Conservation (phyloP, 2,888 invertebrate genomes). For the Hemaris fuciformis region DNA sequence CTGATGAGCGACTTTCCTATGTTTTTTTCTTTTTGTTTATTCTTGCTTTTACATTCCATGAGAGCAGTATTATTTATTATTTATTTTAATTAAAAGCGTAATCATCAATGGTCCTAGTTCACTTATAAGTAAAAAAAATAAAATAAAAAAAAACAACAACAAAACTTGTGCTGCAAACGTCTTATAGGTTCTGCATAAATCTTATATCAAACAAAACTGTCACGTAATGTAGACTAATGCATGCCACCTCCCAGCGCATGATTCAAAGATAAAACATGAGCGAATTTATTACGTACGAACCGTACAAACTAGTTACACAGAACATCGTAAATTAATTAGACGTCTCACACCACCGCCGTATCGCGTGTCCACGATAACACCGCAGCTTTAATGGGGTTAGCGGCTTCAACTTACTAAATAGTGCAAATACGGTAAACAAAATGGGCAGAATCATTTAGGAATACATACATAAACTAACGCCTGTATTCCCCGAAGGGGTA, state of each 20-base stretch:
- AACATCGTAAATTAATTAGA: constrained; percentile 7
- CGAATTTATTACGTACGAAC: constrained; percentile 1
- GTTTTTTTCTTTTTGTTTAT: too few relatives aligned
- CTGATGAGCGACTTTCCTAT: too few relatives aligned
- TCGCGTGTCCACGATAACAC: neutral
- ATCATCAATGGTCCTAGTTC: too few relatives aligned
- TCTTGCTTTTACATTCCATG: too few relatives aligned
- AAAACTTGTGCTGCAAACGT: too few relatives aligned
- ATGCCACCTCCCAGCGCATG: neutral
- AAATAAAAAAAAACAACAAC: too few relatives aligned
- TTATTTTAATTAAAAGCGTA: too few relatives aligned
- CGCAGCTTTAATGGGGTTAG: neutral
- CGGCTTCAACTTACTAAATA: neutral
- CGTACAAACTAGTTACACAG: neutral
- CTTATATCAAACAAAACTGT: neutral
- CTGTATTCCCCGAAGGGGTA: too few relatives aligned
- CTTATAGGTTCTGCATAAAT: neutral
- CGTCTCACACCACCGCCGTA: neutral
- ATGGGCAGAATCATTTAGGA: neutral
- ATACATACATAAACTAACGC: too few relatives aligned
- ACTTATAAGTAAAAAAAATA: too few relatives aligned
- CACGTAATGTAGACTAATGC: neutral
- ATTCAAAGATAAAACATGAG: constrained; percentile 1
- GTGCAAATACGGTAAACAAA: neutral
- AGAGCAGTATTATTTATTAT: too few relatives aligned